Percentiles rank a stretch among this genome's conserved stretches.
These are phyloP conservation scores for Aricia artaxerxes DNA, from an alignment of 2,888 invertebrate genomes.

Conservation along the genomic window DNA sequence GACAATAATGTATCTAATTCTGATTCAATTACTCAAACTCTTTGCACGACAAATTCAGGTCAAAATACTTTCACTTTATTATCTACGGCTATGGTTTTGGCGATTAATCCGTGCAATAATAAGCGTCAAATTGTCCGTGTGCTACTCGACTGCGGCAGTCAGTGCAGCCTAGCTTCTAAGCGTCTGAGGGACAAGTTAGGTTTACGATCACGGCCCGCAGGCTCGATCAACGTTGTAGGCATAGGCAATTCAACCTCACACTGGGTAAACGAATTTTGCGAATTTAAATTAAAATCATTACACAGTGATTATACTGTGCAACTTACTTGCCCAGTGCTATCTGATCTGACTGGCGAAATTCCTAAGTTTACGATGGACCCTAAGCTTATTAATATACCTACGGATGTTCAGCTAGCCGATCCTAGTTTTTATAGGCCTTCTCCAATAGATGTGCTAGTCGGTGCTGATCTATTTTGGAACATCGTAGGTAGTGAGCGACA, in stretches of 20 bases:
- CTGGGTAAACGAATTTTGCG: neutral
- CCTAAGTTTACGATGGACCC: neutral
- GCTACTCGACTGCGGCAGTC: too few species aligned
- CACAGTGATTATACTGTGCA: too few species aligned
- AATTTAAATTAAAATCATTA: neutral
- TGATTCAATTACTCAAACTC: neutral
- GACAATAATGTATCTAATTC: neutral
- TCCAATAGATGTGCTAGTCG: neutral
- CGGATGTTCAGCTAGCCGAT: constrained; percentile 1
- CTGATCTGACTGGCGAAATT: neutral
- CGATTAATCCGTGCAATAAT: neutral
- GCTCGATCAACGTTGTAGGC: neutral
- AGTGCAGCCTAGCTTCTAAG: too few species aligned
- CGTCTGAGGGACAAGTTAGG: neutral
- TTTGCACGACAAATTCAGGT: neutral
- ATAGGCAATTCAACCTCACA: neutral
- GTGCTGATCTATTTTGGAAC: constrained; percentile 9
- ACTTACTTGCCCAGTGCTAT: neutral
- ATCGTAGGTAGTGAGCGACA: neutral
- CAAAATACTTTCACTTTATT: neutral
- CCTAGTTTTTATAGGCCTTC: constrained; percentile 2
- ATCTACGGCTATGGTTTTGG: neutral
- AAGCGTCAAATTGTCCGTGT: too few species aligned
- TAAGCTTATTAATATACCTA: neutral
- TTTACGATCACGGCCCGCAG: neutral